Evolutionary conservation across 2,797 vertebrate species (phyloP).

Genomic region (Brachymystax lenok): DNA sequence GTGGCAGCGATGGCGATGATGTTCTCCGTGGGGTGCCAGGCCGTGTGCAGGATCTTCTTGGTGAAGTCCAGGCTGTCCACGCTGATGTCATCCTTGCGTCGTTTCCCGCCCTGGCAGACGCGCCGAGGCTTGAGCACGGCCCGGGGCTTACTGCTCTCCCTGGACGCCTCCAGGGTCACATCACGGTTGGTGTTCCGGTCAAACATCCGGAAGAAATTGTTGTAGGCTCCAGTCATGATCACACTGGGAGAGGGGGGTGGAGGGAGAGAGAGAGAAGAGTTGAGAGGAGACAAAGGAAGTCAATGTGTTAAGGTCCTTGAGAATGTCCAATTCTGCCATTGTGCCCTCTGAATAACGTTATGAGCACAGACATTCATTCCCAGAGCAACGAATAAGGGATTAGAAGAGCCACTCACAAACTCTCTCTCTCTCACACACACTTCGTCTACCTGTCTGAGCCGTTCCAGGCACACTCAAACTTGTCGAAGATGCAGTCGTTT

Average conservation of each 20-base stretch:
- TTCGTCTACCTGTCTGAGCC: constrained; percentile 89
- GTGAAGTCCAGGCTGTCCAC: constrained; percentile 96
- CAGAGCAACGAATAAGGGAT: no score
- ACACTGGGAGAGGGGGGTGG: constrained; percentile 71
- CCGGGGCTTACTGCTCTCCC: constrained; percentile 93
- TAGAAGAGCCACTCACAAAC: no score
- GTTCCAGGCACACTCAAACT: constrained; percentile 97
- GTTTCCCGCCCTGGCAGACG: constrained; percentile 87
- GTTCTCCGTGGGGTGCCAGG: constrained; percentile 94
- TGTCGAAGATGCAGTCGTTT: constrained; percentile 87
- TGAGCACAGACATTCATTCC: no score
- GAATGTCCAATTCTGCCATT: background rate
- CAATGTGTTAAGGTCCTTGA: constrained; percentile 21
- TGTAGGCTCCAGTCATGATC: constrained; percentile 96
- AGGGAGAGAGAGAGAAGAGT: background rate
- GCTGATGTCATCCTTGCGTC: constrained; percentile 91
- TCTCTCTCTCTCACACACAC: background rate
- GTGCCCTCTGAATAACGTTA: background rate
- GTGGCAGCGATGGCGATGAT: constrained; percentile 97
- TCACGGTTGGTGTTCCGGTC: constrained; percentile 95
- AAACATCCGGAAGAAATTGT: constrained; percentile 97
- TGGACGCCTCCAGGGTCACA: constrained; percentile 91
- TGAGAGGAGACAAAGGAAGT: background rate
- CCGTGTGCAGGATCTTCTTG: constrained; percentile 96
- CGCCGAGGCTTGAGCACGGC: constrained; percentile 89